Base-by-base conservation (phyloP, 2,888 invertebrate species). In the Perithous albicinctus region DNA sequence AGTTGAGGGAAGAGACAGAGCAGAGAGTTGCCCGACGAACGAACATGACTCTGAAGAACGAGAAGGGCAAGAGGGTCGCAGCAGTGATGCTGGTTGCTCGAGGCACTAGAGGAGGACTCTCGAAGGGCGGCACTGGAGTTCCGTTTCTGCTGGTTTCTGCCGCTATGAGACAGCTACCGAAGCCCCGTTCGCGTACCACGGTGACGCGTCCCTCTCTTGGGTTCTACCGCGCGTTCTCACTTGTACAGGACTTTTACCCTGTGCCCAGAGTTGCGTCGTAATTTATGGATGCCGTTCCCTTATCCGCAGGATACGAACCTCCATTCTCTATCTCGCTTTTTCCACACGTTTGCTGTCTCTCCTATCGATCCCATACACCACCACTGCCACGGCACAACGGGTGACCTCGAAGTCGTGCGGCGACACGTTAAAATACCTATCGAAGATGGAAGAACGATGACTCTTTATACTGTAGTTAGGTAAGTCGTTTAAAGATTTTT, bases 241-340 rank as follows among this genome's bases (percentile, higher is more conserved):
- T 90, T 90, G 90, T 91, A 90, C 91, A 90, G 91, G 91, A 92
- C 91, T 92, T 92, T 91, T 92, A 91, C 90, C 90, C 91, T 90
- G 91, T 89, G 66, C 82, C 72, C 78, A 89, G 91, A 91, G 91
- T 91, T 90, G 89, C 89, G 90, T 89, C 90, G 92, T 92, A 92
- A 92, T 92, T 92, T 92, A 92, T 92, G 91, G 91, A 92, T 91
- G 91, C 91, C 91, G 89, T 92, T 92, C 92, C 91, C 91, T 92
- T 92, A 92, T 92, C 92, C 92, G 90, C 91, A 90, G 92, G 91
- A 92, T 92, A 91, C 91, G 90, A 90, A 91, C 90, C 59, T 90
- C 91, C 73, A 81, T 75, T 73, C 84, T 64, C 76, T 70, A 80
- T 54, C 72, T 77, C 78, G 38, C 75, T 32, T 67, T 59, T 70